A percentile compares a stretch with the other conserved stretches of the same genome.
Conservation (phyloP, 2,888 invertebrate genomes). For the Calephelis perditalis region DNA sequence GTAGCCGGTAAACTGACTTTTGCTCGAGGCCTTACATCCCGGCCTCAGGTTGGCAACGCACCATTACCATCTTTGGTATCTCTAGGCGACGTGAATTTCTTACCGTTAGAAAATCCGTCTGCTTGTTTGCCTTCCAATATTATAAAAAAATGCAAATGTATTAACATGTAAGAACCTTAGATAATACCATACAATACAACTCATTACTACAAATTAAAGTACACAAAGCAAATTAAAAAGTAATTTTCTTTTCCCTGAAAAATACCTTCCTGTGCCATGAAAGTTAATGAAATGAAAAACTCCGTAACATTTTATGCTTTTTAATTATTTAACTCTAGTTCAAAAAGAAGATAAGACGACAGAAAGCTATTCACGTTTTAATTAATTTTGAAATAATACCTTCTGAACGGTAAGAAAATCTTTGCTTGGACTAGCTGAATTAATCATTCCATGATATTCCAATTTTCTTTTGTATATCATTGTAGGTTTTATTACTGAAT, state of each 20-base stretch:
- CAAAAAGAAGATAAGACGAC: constrained; percentile 19
- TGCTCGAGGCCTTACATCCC: too few relatives aligned
- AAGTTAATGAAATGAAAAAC: constrained; percentile 7
- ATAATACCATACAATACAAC: too few relatives aligned
- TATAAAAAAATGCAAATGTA: too few relatives aligned
- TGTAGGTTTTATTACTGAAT: background rate
- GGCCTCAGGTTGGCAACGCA: too few relatives aligned
- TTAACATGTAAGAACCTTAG: too few relatives aligned
- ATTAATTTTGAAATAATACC: constrained; percentile 28
- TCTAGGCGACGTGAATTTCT: too few relatives aligned
- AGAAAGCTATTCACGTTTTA: constrained; percentile 27
- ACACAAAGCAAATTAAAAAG: background rate
- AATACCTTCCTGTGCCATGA: background rate
- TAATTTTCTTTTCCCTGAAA: constrained; percentile 4
- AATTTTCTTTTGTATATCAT: constrained; percentile 5
- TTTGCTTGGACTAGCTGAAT: constrained; percentile 4
- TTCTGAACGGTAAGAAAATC: background rate
- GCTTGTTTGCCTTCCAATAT: too few relatives aligned
- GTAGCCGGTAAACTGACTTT: too few relatives aligned
- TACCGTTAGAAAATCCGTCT: too few relatives aligned
- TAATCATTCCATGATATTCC: constrained; percentile 3
- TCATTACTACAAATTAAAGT: too few relatives aligned
- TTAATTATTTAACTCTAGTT: constrained; percentile 9
- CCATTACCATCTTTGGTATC: too few relatives aligned
- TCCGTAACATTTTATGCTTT: constrained; percentile 6